Percentiles rank a stretch among this genome's conserved stretches.
These are phyloP conservation scores for Hyla sarda DNA, from an alignment of 2,113 vertebrate genomes.

Conservation along the genomic window DNA sequence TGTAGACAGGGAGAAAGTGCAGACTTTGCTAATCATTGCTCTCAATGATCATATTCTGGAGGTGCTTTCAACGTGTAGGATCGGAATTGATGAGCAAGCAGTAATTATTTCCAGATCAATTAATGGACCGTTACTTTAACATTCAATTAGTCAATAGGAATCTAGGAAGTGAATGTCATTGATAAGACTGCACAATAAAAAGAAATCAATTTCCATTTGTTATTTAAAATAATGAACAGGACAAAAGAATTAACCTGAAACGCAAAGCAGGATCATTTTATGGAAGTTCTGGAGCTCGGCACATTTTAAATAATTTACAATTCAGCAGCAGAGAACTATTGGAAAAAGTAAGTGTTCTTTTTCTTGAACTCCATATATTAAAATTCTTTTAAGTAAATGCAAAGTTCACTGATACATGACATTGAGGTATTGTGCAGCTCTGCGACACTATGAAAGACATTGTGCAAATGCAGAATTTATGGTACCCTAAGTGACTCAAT, in stretches of 20 bases:
- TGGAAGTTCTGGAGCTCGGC: constrained; percentile 62
- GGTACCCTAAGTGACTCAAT: constrained; percentile 51
- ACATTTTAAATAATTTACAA: constrained; percentile 57
- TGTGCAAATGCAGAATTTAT: constrained; percentile 51
- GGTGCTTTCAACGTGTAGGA: constrained; percentile 64
- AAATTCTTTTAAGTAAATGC: constrained; percentile 53
- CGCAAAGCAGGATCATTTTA: constrained; percentile 64
- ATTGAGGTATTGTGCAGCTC: constrained; percentile 35
- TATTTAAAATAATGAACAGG: constrained; percentile 70
- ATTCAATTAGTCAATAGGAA: constrained; percentile 68
- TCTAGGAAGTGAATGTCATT: constrained; percentile 63
- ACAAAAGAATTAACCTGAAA: constrained; percentile 66
- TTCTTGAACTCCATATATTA: constrained; percentile 45
- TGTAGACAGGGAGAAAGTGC: constrained; percentile 3
- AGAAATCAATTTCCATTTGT: constrained; percentile 71
- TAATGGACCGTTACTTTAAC: constrained; percentile 69
- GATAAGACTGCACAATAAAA: constrained; percentile 68
- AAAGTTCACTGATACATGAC: constrained; percentile 39
- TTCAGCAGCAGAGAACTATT: constrained; percentile 28
- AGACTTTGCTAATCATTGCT: constrained; percentile 62
- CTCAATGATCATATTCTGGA: constrained; percentile 67
- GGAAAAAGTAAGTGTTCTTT: constrained; percentile 33
- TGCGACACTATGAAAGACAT: constrained; percentile 38
- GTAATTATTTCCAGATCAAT: constrained; percentile 77
- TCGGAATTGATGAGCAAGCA: constrained; percentile 68